Base-by-base conservation (phyloP, 64 coral and sea anemone species). In the Pocillopora verrucosa region DNA sequence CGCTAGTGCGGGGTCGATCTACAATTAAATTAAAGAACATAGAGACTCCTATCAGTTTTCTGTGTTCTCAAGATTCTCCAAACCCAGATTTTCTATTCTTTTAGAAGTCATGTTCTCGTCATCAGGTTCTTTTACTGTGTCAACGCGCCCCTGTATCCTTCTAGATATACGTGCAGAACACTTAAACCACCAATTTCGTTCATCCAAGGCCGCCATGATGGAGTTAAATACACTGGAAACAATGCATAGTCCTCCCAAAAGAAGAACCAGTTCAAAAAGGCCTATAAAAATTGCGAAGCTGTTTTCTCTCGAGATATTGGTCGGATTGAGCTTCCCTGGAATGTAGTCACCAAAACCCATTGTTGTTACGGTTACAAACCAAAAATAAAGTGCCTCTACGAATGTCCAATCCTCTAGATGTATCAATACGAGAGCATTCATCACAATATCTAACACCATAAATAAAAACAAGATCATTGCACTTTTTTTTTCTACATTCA, bases 291-390 rank as follows among this genome's bases (percentile, higher is more conserved):
- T 56, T 65, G 57, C 10, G 14, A 38, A 84, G 14, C 11, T 25
- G 58, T 34, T 61, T 59, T 15, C 13, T n/a, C 73, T 60, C 51
- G 72, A 62, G 77, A 11, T 5, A 16, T 36, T 63, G 41, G 76
- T 74, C 45, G 15, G 9, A 69, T 75, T 20, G 15, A 69, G 73
- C 17, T 58, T 24, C 9, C 80, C 79, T 20, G 88, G 73, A 15
- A 83, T 73, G 63, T 86, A 93, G 72, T 97, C 95, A 0, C 95
- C 95, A 58, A 93, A 94, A 22, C 95, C 95, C 15, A 93, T 89
- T 0, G 95, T 97, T 11, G 95, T 93, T 22, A 91, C 80, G 10
- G 91, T 88, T 58, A 97, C 83, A 87, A 97, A 91, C 95, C 95
- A 97, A 30, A 88, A 65, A 36, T 97, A 97, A 4, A 91, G 19